Conservation (phyloP, 53 echinoderm and acorn worm genomes). For the Pentamera pediparva region DNA sequence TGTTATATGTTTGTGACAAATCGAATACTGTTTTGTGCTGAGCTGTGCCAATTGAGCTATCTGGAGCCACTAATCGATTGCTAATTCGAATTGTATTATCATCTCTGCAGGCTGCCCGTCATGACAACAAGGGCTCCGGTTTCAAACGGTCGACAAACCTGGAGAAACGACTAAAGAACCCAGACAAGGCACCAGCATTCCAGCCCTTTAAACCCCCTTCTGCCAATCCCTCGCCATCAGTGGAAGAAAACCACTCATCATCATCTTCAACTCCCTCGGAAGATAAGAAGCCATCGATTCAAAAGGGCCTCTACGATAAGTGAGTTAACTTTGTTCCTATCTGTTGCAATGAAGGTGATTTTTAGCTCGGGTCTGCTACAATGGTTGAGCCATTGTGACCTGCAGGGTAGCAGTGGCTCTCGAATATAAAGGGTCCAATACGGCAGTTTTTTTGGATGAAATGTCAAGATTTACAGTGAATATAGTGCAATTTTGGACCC, state of each 20-base stretch:
- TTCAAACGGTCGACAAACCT: conserved; percentile 86
- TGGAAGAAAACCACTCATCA: conserved; percentile 9
- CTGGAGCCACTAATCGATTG: not conserved
- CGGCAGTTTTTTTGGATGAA: too few relatives aligned
- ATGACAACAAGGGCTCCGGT: conserved; percentile 71
- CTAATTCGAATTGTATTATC: not conserved
- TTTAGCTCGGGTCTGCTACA: not conserved
- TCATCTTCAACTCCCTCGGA: conserved; percentile 12
- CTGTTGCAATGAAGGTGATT: not conserved
- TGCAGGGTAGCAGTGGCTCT: too few relatives aligned
- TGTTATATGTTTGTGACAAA: too few relatives aligned
- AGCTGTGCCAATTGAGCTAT: too few relatives aligned
- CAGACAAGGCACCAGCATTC: conserved; percentile 74
- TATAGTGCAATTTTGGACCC: too few relatives aligned
- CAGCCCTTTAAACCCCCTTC: conserved; percentile 56
- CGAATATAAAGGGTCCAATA: too few relatives aligned
- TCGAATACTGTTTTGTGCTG: too few relatives aligned
- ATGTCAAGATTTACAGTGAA: too few relatives aligned
- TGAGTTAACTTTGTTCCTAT: conserved; percentile 16
- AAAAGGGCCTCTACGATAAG: conserved; percentile 56
- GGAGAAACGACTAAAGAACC: conserved; percentile 56
- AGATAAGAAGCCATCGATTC: conserved; percentile 13
- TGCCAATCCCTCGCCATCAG: not conserved
- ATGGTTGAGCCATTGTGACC: not conserved
- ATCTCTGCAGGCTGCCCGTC: conserved; percentile 1